These are phyloP conservation scores for Scolanthus callimorphus DNA, from an alignment of 92 coral and sea anemone species.

Conservation along the genomic window DNA sequence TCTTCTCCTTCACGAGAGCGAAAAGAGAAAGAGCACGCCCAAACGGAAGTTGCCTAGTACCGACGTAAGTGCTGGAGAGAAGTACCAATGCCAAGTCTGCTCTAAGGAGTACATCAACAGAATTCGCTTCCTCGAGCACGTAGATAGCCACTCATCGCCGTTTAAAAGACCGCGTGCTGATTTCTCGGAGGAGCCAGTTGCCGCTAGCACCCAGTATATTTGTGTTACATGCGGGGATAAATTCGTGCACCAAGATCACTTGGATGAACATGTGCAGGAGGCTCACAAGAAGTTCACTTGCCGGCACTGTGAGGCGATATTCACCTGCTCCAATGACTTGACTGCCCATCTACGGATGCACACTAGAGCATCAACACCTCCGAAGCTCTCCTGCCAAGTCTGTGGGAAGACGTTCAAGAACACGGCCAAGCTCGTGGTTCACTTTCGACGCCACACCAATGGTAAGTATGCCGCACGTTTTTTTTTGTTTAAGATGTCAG, in stretches of 20 bases:
- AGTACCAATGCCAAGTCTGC: background rate
- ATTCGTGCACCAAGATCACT: background rate
- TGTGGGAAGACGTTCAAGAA: background rate
- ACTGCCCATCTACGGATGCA: background rate
- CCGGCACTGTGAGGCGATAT: background rate
- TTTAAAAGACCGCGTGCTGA: background rate
- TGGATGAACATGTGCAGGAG: background rate
- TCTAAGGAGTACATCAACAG: background rate
- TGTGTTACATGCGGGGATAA: background rate
- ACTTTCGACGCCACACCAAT: background rate
- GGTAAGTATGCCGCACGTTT: too few species aligned
- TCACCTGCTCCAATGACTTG: background rate
- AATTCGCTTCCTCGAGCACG: background rate
- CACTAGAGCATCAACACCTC: background rate
- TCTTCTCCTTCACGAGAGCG: background rate
- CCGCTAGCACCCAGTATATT: too few species aligned
- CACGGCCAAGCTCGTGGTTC: background rate
- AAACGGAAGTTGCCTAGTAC: background rate
- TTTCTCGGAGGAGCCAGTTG: background rate
- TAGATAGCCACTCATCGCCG: background rate
- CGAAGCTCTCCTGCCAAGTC: background rate
- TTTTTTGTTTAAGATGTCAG: too few species aligned
- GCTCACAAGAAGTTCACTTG: background rate
- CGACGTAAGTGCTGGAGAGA: background rate
- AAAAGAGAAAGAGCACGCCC: background rate